A percentile compares a stretch with the other conserved stretches of the same genome.
phyloP scores from a whole-genome alignment of 1,140 invertebrate genomes.

The Heliconius himera region DNA sequence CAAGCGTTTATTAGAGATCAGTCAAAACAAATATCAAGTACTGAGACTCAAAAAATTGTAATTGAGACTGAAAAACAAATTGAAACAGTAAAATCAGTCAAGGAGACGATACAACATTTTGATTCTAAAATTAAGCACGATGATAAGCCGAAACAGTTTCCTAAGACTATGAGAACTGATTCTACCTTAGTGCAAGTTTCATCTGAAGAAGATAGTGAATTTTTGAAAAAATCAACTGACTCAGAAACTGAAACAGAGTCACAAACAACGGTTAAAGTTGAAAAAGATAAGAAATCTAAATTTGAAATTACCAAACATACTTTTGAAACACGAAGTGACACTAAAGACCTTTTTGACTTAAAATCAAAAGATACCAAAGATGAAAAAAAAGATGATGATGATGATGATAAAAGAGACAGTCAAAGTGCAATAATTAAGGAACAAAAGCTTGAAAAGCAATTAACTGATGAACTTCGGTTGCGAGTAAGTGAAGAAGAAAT shows the following conservation, averaged over 20 bases:
- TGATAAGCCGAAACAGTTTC: slow-evolving; percentile 66
- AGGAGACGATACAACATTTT: slow-evolving; percentile 75
- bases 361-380: slow-evolving; percentile 49
- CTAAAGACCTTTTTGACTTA: slow-evolving; percentile 37
- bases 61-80: slow-evolving; percentile 58
- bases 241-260: slow-evolving; percentile 81
- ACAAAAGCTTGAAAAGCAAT: slow-evolving; percentile 59
- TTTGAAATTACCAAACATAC: slow-evolving; percentile 50
- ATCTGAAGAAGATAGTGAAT: slow-evolving; percentile 81
- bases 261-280: slow-evolving; percentile 73
- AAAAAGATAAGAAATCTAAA: slow-evolving; percentile 63
- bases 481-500: slow-evolving; percentile 72
- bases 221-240: slow-evolving; percentile 81
- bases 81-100: slow-evolving; percentile 68
- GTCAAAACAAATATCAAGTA: slow-evolving; percentile 67
- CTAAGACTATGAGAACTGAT: slow-evolving; percentile 76
- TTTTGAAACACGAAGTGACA: slow-evolving; percentile 46
- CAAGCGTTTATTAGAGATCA: slow-evolving; percentile 81
- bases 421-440: slow-evolving; percentile 64
- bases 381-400: slow-evolving; percentile 74
- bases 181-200: slow-evolving; percentile 80
- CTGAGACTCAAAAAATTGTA: slow-evolving; percentile 61
- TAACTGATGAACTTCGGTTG: slow-evolving; percentile 58
- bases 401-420: slow-evolving; percentile 80
- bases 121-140: slow-evolving; percentile 70